Evolutionary conservation across 53 echinoderm and acorn worm genomes (phyloP).

Genomic region (Arbacia lixula): DNA sequence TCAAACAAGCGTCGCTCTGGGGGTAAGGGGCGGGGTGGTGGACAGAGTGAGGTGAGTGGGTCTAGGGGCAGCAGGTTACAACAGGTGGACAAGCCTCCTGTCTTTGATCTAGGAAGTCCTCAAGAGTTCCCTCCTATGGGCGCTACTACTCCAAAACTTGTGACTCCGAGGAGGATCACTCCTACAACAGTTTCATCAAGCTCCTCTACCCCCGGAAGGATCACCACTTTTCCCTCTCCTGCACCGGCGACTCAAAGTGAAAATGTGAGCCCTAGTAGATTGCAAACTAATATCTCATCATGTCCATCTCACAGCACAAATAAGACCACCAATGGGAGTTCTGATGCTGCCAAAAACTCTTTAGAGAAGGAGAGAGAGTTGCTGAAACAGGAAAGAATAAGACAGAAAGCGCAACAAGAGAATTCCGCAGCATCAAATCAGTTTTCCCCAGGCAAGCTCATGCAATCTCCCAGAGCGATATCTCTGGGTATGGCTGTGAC

Average conservation of each 20-base stretch:
- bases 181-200: constrained; percentile 72
- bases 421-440: no score
- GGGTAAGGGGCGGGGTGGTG: constrained; percentile 58
- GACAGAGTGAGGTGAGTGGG: constrained; percentile 44
- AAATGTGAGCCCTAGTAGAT: not conserved
- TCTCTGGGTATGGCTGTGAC: constrained; percentile 43
- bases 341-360: constrained; percentile 17
- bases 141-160: constrained; percentile 14
- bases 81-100: constrained; percentile 45
- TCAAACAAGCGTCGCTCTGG: constrained; percentile 58
- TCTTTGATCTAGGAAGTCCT: constrained; percentile 68
- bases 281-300: constrained; percentile 14
- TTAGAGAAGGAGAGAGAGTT: constrained; percentile 88
- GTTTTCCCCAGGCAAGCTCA: constrained; percentile 8
- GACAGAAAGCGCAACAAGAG: constrained; percentile 53
- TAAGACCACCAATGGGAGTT: no score
- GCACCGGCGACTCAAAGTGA: constrained; percentile 8
- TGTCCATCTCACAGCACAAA: constrained; percentile 4
- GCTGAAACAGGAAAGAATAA: constrained; percentile 66
- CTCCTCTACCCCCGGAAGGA: not conserved
- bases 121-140: constrained; percentile 86
- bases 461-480: constrained; percentile 2
- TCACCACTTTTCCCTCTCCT: constrained; percentile 8
- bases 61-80: constrained; percentile 13
- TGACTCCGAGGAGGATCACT: constrained; percentile 83